Evolutionary conservation across 1,140 invertebrate species (phyloP).

Genomic region (Teleopsis dalmanni): DNA sequence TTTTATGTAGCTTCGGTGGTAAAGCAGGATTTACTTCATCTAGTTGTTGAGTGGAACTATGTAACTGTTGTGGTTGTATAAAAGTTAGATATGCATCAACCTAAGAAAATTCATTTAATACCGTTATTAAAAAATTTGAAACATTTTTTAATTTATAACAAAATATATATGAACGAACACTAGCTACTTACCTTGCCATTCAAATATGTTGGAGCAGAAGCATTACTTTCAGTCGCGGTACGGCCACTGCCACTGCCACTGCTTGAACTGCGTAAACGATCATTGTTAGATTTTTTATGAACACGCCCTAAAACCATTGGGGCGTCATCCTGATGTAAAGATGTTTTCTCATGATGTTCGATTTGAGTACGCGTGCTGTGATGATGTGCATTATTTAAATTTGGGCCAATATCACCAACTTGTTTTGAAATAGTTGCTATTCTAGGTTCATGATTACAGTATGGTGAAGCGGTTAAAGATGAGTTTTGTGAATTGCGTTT

Average conservation of each 20-base stretch:
- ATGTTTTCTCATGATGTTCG: slow-evolving; percentile 20
- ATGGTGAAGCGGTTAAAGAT: not conserved
- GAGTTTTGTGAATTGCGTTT: not conserved
- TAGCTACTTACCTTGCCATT: slow-evolving; percentile 37
- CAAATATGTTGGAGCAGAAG: slow-evolving; percentile 31
- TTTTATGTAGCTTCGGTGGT: slow-evolving; percentile 45
- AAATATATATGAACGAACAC: not conserved
- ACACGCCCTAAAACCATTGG: slow-evolving; percentile 34
- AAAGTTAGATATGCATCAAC: slow-evolving; percentile 41
- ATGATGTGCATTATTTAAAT: slow-evolving; percentile 6
- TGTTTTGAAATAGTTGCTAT: slow-evolving; percentile 41
- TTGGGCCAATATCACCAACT: slow-evolving; percentile 29
- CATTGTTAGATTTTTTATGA: slow-evolving; percentile 26
- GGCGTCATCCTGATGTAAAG: slow-evolving; percentile 30
- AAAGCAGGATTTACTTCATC: slow-evolving; percentile 33
- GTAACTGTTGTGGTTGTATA: slow-evolving; percentile 38
- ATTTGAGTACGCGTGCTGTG: slow-evolving; percentile 13
- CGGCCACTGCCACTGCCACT: slow-evolving; percentile 14
- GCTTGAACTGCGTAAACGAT: slow-evolving; percentile 15
- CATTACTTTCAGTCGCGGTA: slow-evolving; percentile 12
- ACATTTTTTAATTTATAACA: not conserved
- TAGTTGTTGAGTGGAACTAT: slow-evolving; percentile 33
- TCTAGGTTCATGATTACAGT: slow-evolving; percentile 27
- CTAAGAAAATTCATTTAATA: slow-evolving; percentile 11
- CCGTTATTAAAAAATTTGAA: not conserved